Conservation (phyloP, 2,888 invertebrate genomes). For the Watsonalla binaria region DNA sequence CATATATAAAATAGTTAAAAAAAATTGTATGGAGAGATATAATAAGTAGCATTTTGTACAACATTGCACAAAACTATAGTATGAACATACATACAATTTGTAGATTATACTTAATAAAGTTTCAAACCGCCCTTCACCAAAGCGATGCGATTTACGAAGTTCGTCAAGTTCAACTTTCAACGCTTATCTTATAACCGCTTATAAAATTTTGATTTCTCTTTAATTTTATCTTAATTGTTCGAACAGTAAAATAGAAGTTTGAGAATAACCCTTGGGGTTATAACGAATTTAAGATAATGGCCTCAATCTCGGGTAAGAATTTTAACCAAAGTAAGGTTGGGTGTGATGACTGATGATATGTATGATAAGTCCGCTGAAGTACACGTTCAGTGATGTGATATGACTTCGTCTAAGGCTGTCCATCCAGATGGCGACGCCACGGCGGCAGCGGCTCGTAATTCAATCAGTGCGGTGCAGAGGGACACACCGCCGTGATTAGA, state of each 20-base stretch:
- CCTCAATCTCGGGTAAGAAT: slow-evolving; percentile 19
- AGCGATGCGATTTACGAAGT: slow-evolving; percentile 47
- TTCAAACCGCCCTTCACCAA: slow-evolving; percentile 31
- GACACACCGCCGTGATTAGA: slow-evolving; percentile 68
- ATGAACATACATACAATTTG: slow-evolving; percentile 8
- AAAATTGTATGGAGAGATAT: not conserved
- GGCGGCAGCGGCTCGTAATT: slow-evolving; percentile 53
- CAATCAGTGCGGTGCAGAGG: slow-evolving; percentile 67
- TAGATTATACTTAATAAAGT: slow-evolving; percentile 36
- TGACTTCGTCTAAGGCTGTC: slow-evolving; percentile 25
- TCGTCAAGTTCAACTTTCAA: slow-evolving; percentile 66
- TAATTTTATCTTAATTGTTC: slow-evolving; percentile 73
- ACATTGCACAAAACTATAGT: not conserved
- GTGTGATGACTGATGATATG: not conserved
- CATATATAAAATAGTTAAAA: not conserved
- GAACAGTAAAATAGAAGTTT: slow-evolving; percentile 64
- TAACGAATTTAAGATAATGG: slow-evolving; percentile 37
- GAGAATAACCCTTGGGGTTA: slow-evolving; percentile 52
- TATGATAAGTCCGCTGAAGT: slow-evolving; percentile 18
- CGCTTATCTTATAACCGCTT: slow-evolving; percentile 71
- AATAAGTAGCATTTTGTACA: not conserved
- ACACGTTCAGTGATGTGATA: slow-evolving; percentile 28
- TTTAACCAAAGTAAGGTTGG: slow-evolving; percentile 3
- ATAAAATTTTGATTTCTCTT: slow-evolving; percentile 73
- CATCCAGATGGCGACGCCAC: slow-evolving; percentile 25